A percentile compares a stretch with the other conserved stretches of the same genome.
phyloP scores from a whole-genome alignment of 1,140 invertebrate species.

The Acromyrmex charruanus region DNA sequence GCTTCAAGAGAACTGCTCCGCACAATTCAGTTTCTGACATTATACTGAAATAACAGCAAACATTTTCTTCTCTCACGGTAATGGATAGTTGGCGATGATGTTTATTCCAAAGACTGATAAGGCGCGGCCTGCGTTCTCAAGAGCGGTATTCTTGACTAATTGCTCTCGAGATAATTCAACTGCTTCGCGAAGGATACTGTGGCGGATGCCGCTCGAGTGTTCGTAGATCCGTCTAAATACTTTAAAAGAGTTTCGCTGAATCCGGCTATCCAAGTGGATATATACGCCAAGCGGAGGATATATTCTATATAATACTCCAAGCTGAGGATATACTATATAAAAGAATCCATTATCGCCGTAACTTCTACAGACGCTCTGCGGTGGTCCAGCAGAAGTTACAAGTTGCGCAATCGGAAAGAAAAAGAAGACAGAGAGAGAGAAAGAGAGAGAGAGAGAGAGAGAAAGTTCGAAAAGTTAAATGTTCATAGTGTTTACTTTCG shows the following conservation, averaged over 20 bases:
- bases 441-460: conserved; percentile 17
- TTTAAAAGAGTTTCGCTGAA: conserved; percentile 53
- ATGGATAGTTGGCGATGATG: conserved; percentile 37
- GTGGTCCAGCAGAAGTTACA: conserved; percentile 63
- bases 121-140: conserved; percentile 39
- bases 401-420: conserved; percentile 1
- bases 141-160: conserved; percentile 55
- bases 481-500: conserved; percentile 62
- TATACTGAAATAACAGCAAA: neutral
- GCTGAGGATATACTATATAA: conserved; percentile 25
- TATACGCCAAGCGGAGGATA: neutral
- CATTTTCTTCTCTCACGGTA: conserved; percentile 32
- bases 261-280: conserved; percentile 24
- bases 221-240: conserved; percentile 58
- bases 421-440: neutral
- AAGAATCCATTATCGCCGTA: conserved; percentile 60
- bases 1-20: neutral
- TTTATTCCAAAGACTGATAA: conserved; percentile 56
- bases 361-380: conserved; percentile 49
- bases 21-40: conserved; percentile 4
- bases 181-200: conserved; percentile 36
- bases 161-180: conserved; percentile 57
- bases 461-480: conserved; percentile 71
- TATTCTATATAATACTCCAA: conserved; percentile 7
- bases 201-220: conserved; percentile 23